Evolutionary conservation across 2,113 vertebrate genomes (phyloP).

Genomic region (Varanus salvator): DNA sequence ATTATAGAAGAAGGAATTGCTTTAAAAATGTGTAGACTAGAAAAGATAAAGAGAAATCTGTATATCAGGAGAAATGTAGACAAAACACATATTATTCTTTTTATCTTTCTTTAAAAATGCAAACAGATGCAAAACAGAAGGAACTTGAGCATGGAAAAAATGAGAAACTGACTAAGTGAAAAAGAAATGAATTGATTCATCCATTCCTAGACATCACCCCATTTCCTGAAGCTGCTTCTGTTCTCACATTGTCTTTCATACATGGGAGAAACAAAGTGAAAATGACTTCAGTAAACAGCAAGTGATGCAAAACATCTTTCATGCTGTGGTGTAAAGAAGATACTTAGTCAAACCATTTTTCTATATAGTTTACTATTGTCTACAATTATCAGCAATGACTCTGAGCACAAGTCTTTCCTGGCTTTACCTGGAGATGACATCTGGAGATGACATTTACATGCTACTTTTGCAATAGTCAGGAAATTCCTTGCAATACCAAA

Average conservation of each 20-base stretch:
- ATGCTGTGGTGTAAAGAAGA: background rate
- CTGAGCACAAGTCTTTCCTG: background rate
- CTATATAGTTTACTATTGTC: background rate
- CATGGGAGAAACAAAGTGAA: background rate
- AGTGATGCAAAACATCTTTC: background rate
- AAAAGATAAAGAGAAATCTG: background rate
- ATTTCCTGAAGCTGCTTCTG: background rate
- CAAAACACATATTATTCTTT: background rate
- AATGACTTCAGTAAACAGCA: background rate
- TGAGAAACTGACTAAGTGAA: background rate
- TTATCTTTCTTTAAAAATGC: background rate
- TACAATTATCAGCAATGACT: background rate
- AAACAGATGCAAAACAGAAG: background rate
- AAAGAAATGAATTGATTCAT: background rate
- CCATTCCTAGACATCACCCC: background rate
- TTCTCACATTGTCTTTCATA: background rate
- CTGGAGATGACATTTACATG: background rate
- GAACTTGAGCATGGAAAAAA: background rate
- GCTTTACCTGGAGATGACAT: background rate
- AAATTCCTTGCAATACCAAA: background rate
- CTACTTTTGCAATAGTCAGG: too few relatives aligned
- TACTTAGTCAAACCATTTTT: background rate
- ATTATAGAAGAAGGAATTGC: background rate
- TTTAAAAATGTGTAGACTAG: background rate
- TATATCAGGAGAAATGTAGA: background rate